These are phyloP conservation scores for Hyaena hyaena DNA, from an alignment of 2,113 vertebrate species.

Conservation along the genomic window DNA sequence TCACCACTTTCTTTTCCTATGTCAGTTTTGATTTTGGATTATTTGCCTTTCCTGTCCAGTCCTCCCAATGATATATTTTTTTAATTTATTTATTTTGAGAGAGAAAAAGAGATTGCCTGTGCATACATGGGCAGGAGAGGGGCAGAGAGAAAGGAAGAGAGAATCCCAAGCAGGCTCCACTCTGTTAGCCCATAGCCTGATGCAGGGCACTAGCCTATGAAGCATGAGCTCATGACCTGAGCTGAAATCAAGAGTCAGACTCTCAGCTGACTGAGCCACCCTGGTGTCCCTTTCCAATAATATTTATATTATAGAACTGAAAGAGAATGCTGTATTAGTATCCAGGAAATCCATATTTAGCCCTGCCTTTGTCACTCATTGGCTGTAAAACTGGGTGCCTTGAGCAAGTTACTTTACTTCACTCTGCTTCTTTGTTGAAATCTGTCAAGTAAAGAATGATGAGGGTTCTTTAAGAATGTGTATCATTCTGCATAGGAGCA, in stretches of 20 bases:
- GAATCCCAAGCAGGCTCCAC: no score
- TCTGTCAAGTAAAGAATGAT: neutral
- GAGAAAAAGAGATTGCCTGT: no score
- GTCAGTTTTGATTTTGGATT: neutral
- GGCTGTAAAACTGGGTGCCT: neutral
- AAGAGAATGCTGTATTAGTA: neutral
- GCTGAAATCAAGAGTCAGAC: no score
- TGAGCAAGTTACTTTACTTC: neutral
- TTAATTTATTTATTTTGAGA: no score
- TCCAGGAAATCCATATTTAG: neutral
- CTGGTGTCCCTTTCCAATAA: no score
- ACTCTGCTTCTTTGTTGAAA: neutral
- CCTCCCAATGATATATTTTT: neutral
- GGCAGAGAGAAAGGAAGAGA: no score
- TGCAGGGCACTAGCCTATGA: no score
- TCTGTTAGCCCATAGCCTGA: no score
- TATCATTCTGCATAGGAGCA: no score
- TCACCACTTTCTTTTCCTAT: neutral
- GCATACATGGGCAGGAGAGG: no score
- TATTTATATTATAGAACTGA: neutral
- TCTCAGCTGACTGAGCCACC: no score
- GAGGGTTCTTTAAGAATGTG: neutral
- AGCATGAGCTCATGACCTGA: no score
- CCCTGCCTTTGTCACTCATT: neutral
- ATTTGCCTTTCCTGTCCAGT: neutral